A percentile compares a stretch with the other conserved stretches of the same genome.
These are phyloP conservation scores for Crocodylus rhombifer DNA, from an alignment of 2,797 vertebrate genomes.

Conservation along the genomic window DNA sequence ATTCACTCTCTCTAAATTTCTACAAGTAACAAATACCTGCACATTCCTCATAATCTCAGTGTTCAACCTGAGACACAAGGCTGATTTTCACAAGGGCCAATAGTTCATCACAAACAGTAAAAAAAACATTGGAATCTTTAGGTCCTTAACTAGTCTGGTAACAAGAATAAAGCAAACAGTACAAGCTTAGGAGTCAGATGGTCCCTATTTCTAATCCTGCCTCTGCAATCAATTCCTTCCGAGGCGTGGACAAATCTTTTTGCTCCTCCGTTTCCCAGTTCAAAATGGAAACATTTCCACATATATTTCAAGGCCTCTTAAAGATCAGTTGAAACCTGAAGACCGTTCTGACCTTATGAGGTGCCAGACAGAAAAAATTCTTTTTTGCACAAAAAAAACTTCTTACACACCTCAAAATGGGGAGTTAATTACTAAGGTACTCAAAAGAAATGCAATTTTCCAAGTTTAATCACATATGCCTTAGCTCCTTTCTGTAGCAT, in stretches of 20 bases:
- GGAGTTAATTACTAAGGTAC: not conserved
- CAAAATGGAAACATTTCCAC: not conserved
- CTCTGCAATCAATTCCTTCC: not conserved
- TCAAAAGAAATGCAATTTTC: not conserved
- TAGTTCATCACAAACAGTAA: not conserved
- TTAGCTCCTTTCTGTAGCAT: not conserved
- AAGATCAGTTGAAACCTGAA: not conserved
- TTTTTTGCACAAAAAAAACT: rapidly evolving
- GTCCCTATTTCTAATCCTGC: not conserved
- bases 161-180: not conserved
- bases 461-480: not conserved
- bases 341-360: not conserved
- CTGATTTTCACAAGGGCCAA: not conserved
- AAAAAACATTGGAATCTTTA: not conserved
- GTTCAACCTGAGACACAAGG: not conserved
- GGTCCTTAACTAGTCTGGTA: not conserved
- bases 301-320: rapidly evolving
- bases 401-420: not conserved
- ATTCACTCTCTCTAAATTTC: not conserved
- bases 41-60: not conserved
- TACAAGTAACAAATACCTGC: not conserved
- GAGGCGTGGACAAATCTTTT: not conserved
- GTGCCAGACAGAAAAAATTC: not conserved
- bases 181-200: not conserved
- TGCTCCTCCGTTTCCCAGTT: not conserved